Base-by-base conservation (phyloP, 1,140 invertebrate genomes). In the Camponotus vicinus region DNA sequence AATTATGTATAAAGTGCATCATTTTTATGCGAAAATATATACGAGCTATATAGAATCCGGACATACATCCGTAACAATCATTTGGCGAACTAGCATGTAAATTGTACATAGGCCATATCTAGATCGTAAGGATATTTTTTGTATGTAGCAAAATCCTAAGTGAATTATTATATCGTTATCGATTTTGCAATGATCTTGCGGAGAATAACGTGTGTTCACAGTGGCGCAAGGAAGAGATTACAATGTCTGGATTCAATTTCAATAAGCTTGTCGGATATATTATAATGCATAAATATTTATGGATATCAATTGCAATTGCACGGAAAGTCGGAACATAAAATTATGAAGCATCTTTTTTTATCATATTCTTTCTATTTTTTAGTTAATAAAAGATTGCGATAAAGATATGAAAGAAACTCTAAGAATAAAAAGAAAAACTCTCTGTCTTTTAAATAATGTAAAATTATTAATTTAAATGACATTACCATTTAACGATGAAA, bases 41-140 rank as follows among this genome's bases (percentile, higher is more conserved):
- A 0, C 27, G 45, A 66, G 9, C 86, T 89, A 70, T 90, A 87
- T 80, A 89, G 64, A 87, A 89, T 64, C 75, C 76, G 79, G 69
- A 89, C 69, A 52, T 42, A 67, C 71, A 90, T 32, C 49, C 49
- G 37, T 55, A 64, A 89, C 78, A 87, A 89, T 90, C 88, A 84
- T 76, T 67, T 59, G 87, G 86, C 85, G 55, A 86, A 86, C 61
- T 88, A 69, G 69, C 84, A 80, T 67, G 52, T 83, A 87, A 77
- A 76, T n/a, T 88, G 89, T 90, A 91, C 61, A 90, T 89, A 91
- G 66, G 32, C 13, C 69, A 70, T 90, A 88, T 32, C 27, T 91
- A 91, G 79, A 63, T 78, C 15, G 55, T 91, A 91, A 90, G 86
- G 15, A 86, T 89, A 91, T 91, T 91, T 91, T 91, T 89, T 91